phyloP scores from a whole-genome alignment of 1,140 invertebrate genomes.

The Pygmarrhopalites habei region DNA sequence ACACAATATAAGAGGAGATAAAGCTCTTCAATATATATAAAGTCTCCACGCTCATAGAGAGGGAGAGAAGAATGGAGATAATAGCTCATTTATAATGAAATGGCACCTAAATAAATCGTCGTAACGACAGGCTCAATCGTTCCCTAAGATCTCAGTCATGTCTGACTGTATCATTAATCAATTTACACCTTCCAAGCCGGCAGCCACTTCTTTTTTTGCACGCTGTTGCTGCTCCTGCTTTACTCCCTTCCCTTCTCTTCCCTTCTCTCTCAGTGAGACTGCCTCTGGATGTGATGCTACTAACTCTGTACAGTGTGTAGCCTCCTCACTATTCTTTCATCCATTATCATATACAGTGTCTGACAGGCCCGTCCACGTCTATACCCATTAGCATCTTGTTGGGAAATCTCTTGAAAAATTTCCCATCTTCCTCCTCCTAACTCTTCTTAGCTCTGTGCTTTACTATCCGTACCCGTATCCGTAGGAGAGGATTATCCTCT shows the following conservation, averaged over 20 bases:
- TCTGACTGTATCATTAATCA: constrained; percentile 26
- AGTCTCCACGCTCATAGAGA: neutral
- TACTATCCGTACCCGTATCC: too few species aligned
- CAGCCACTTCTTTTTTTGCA: constrained; percentile 18
- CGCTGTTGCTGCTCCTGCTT: neutral
- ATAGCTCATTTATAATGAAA: constrained; percentile 26
- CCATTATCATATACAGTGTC: neutral
- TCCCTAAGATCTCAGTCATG: constrained; percentile 21
- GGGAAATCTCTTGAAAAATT: too few species aligned
- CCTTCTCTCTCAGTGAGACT: too few species aligned
- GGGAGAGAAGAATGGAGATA: constrained; percentile 15
- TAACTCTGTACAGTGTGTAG: too few species aligned
- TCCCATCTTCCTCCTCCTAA: too few species aligned
- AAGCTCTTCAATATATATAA: too few species aligned
- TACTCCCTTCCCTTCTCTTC: too few species aligned
- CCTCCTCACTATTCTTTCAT: neutral
- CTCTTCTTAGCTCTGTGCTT: too few species aligned
- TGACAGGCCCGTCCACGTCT: neutral
- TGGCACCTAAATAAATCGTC: constrained; percentile 29
- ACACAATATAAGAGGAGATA: too few species aligned
- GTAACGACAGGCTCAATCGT: constrained; percentile 25
- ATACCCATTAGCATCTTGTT: neutral
- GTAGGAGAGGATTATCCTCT: too few species aligned
- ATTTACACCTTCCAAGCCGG: constrained; percentile 28
- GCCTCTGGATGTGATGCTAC: too few species aligned